Evolutionary conservation across 2,797 vertebrate species (phyloP).

Genomic region (Acanthornis magna): DNA sequence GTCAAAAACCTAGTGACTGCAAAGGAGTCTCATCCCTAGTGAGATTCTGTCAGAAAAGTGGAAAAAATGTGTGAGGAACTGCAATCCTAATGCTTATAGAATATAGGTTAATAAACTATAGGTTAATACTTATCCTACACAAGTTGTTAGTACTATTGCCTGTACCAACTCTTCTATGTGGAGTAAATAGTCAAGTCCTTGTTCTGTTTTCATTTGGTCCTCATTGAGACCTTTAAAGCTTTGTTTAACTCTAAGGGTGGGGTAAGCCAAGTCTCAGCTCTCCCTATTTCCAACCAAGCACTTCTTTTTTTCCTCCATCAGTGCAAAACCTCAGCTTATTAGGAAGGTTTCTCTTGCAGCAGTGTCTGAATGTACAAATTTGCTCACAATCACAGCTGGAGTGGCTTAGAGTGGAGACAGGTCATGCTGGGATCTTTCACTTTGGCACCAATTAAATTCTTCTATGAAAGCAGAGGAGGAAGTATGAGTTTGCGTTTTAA

Average conservation of each 20-base stretch:
- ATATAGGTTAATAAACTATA: not conserved
- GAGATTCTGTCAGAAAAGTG: not conserved
- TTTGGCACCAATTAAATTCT: slow-evolving; percentile 59
- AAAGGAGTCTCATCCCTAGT: not conserved
- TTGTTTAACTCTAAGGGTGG: not conserved
- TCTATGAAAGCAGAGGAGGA: slow-evolving; percentile 34
- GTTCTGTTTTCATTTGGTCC: not conserved
- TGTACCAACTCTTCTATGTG: not conserved
- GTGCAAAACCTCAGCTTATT: slow-evolving; percentile 34
- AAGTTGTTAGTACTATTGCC: not conserved
- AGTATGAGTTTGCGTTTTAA: not conserved
- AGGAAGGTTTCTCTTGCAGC: slow-evolving; percentile 34
- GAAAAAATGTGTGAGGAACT: not conserved
- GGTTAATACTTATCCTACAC: not conserved
- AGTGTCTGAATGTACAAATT: slow-evolving; percentile 36
- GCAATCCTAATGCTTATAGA: not conserved
- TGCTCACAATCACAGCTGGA: slow-evolving; percentile 42
- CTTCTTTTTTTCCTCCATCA: not conserved
- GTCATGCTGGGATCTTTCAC: slow-evolving; percentile 58
- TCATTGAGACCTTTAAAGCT: not conserved
- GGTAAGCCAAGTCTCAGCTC: not conserved
- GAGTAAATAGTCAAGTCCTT: not conserved
- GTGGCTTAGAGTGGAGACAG: slow-evolving; percentile 8
- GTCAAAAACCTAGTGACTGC: not conserved
- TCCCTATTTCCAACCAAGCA: not conserved